Evolutionary conservation across 2,113 vertebrate species (phyloP).

Genomic region (Gymnogyps californianus): DNA sequence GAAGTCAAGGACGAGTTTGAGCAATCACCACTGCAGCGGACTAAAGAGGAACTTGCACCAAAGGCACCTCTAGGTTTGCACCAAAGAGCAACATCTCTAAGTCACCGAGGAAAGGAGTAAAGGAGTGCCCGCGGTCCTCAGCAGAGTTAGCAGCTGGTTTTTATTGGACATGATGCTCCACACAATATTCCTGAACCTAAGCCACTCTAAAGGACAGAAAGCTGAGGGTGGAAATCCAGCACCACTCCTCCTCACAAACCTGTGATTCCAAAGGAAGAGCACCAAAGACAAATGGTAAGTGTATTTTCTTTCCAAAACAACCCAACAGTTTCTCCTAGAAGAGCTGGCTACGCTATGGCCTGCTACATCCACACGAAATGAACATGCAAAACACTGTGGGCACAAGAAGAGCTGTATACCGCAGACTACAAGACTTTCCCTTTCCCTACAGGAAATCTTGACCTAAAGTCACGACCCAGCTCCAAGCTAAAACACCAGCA

Average conservation of each 20-base stretch:
- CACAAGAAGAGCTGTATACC: background rate
- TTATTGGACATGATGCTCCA: background rate
- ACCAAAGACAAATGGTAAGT: background rate
- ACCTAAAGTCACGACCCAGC: background rate
- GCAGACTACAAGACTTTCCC: background rate
- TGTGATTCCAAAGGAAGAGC: background rate
- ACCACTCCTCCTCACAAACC: background rate
- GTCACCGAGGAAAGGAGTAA: background rate
- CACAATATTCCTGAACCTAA: background rate
- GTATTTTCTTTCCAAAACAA: background rate
- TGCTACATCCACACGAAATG: background rate
- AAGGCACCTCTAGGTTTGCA: background rate
- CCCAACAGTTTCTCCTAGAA: background rate
- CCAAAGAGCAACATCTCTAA: background rate
- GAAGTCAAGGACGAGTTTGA: background rate
- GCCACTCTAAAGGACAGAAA: background rate
- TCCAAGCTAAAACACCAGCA: rapidly evolving
- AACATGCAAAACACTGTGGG: rapidly evolving
- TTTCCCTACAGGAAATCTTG: background rate
- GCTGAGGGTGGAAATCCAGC: background rate
- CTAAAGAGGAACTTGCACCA: background rate
- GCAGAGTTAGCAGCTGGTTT: background rate
- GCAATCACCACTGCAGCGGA: background rate
- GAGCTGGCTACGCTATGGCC: background rate
- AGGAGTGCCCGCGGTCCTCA: background rate